Percentiles rank a stretch among this genome's conserved stretches.
Conservation (phyloP, 2,888 invertebrate species). For the Hypercompe scribonia region DNA sequence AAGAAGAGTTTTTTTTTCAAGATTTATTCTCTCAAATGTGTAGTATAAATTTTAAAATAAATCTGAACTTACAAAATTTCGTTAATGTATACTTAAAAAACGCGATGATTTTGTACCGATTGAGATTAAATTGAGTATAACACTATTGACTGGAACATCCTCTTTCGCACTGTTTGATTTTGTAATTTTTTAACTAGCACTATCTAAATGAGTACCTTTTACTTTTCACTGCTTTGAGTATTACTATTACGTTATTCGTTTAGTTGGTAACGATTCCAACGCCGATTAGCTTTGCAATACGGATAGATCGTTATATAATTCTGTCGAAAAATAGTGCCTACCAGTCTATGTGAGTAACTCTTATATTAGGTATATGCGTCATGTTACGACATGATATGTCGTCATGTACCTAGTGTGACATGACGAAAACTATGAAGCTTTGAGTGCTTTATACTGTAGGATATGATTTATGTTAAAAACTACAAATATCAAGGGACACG, state of each 20-base stretch:
- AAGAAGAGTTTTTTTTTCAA: background rate
- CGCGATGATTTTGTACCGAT: too few relatives aligned
- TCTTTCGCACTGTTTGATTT: background rate
- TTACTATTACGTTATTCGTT: background rate
- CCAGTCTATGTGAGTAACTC: background rate
- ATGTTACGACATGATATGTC: background rate
- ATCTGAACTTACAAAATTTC: too few relatives aligned
- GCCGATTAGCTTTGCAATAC: background rate
- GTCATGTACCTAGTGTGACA: background rate
- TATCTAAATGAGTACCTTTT: background rate
- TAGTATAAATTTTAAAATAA: too few relatives aligned
- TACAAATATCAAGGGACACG: conserved; percentile 3
- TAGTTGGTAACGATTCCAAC: background rate
- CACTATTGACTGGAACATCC: background rate
- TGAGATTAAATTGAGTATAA: too few relatives aligned
- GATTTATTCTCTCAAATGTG: too few relatives aligned
- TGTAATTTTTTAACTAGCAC: background rate
- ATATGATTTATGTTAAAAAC: background rate
- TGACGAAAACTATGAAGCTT: background rate
- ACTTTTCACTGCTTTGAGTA: background rate
- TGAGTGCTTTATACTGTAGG: background rate
- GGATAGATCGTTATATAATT: background rate
- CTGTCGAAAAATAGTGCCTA: background rate
- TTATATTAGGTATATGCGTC: background rate
- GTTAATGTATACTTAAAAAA: too few relatives aligned